Percentiles rank a stretch among this genome's conserved stretches.
Evolutionary conservation across 1,140 invertebrate genomes (phyloP).

Genomic region (Aethina tumida): DNA sequence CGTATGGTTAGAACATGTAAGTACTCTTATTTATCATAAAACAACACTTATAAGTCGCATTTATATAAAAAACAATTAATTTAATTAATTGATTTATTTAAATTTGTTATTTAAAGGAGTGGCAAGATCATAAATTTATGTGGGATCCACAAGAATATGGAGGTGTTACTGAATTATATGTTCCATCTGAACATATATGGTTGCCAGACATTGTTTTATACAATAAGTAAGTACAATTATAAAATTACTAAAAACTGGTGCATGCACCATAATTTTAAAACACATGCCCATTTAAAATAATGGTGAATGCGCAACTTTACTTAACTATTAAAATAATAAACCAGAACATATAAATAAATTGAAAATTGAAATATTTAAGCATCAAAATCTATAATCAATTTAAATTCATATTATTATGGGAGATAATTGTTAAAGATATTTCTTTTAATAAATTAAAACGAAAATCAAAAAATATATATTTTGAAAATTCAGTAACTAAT

Average conservation of each 20-base stretch:
- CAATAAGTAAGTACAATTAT: conserved; percentile 66
- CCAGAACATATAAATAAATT: no score
- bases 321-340: no score
- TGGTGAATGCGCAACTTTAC: no score
- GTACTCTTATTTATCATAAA: conserved; percentile 31
- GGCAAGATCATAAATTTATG: conserved; percentile 93
- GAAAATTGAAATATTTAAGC: no score
- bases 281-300: no score
- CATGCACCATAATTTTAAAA: no score
- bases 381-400: no score
- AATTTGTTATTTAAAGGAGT: conserved; percentile 53
- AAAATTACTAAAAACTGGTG: neutral
- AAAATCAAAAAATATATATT: no score
- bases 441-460: no score
- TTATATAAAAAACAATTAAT: conserved; percentile 6
- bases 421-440: no score
- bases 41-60: neutral
- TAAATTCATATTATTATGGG: no score
- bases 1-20: conserved; percentile 92
- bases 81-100: conserved; percentile 2
- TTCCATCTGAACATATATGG: conserved; percentile 90
- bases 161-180: conserved; percentile 84
- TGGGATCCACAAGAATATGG: conserved; percentile 95
- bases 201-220: conserved; percentile 94
- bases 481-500: no score